Base-by-base conservation (phyloP, 1,140 invertebrate species). In the Drosophila nigromelanica region DNA sequence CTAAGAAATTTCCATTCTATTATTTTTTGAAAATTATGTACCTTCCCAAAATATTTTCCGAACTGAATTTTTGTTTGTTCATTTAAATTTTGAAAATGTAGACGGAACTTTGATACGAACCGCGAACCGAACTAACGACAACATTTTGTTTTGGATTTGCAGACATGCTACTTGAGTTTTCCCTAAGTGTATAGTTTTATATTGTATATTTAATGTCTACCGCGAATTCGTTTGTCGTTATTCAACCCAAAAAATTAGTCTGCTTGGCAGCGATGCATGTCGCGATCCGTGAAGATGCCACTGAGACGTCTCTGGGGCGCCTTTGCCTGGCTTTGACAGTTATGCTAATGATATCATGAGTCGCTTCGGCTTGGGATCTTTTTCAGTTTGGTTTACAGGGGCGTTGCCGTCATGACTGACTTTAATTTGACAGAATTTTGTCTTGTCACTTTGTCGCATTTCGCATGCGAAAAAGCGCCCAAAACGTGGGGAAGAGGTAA, bases 381-480 rank as follows among this genome's bases (percentile, higher is more conserved):
- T 5, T 10, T 35, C 27, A 11, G 42, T 18, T 39, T 33, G n/a
- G 15, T 35, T 51, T 43, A 51, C 11, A 27, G 43, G 67, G 74
- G 67, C 39, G 50, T 48, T 59, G 80, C 73, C 67, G n/a, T 58
- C 62, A 76, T 82, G 85, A 74, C 77, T 71, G 80, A 86, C 83
- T 83, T 87, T 87, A 90, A 90, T 90, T 90, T 90, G 87, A 90
- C 82, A 90, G 81, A 77, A 73, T 62, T 90, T 86, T 87, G 82
- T 77, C 81, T 66, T 90, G 87, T 90, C 87, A 90, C 67, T 87
- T 76, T 77, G 71, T 77, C 71, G 56, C 70, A 79, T 66, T 72
- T 73, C 48, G 71, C 63, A 73, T 64, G 61, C 60, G 55, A 73
- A 73, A 67, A 43, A 58, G 51, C 4, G 27, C 27, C 27, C 27